phyloP scores from a whole-genome alignment of 2,888 invertebrate genomes.

The Neocrepidodera transversa region DNA sequence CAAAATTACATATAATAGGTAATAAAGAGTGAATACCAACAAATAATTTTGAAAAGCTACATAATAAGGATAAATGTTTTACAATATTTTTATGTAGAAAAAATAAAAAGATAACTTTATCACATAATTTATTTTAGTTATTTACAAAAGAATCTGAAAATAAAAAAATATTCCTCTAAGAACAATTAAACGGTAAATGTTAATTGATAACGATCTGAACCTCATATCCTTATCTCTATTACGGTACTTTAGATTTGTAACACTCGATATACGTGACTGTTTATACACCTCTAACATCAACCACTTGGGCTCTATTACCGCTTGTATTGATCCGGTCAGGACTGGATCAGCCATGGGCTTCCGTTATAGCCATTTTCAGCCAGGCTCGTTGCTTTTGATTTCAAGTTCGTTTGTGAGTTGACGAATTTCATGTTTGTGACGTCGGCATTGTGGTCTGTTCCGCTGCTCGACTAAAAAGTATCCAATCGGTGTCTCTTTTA shows the following conservation, averaged over 20 bases:
- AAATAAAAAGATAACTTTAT: too few species aligned
- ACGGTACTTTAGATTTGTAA: constrained; percentile 11
- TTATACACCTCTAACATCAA: constrained; percentile 16
- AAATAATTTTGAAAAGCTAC: too few species aligned
- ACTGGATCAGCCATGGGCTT: constrained; percentile 34
- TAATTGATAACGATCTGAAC: constrained; percentile 15
- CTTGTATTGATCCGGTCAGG: constrained; percentile 55
- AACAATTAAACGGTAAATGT: too few species aligned
- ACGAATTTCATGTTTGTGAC: neutral
- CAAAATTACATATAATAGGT: too few species aligned
- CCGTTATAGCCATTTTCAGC: constrained; percentile 31
- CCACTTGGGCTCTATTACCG: constrained; percentile 50
- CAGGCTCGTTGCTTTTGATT: constrained; percentile 24
- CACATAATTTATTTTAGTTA: too few species aligned
- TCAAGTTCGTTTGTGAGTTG: neutral
- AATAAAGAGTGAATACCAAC: too few species aligned
- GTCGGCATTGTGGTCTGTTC: constrained; percentile 39
- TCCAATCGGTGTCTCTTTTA: constrained; percentile 36
- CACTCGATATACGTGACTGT: constrained; percentile 17
- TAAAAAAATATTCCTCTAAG: too few species aligned
- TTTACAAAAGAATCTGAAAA: too few species aligned
- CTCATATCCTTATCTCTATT: constrained; percentile 1
- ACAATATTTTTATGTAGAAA: too few species aligned
- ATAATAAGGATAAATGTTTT: too few species aligned
- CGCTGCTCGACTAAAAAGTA: constrained; percentile 13